phyloP scores from a whole-genome alignment of 2,888 invertebrate genomes.

The Cecidostiba fungosa region DNA sequence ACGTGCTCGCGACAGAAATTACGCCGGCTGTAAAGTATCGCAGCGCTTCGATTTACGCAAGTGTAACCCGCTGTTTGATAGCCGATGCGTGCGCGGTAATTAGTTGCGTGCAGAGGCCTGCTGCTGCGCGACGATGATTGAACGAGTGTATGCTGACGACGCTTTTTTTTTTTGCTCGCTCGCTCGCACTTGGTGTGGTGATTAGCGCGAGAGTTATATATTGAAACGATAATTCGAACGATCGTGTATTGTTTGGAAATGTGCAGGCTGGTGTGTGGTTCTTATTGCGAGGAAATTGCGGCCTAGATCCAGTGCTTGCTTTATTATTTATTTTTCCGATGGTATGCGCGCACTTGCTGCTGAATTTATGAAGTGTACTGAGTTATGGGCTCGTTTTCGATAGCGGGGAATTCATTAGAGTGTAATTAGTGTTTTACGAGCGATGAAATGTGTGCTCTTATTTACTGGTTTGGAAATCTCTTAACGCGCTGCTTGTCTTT shows the following conservation, averaged over 20 bases:
- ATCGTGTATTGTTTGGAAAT: not conserved
- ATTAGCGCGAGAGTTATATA: not conserved
- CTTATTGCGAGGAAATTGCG: not conserved
- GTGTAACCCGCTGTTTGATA: slow-evolving; percentile 29
- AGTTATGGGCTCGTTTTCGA: not conserved
- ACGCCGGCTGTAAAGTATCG: slow-evolving; percentile 15
- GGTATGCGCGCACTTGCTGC: not conserved
- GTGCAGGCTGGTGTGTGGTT: not conserved
- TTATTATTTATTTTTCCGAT: not conserved
- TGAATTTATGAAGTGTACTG: not conserved
- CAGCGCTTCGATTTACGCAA: not conserved
- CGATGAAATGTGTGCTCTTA: not conserved
- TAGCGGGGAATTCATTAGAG: not conserved
- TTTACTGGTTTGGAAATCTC: not conserved
- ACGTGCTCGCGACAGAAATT: slow-evolving; percentile 24
- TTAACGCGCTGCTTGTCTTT: too few species aligned
- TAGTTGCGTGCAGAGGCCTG: not conserved
- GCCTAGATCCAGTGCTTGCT: not conserved
- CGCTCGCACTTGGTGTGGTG: not conserved
- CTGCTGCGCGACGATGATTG: slow-evolving; percentile 24
- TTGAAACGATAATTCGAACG: slow-evolving; percentile 1
- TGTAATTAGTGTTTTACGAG: not conserved
- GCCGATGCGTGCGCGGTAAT: not conserved
- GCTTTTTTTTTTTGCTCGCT: not conserved
- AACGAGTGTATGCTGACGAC: not conserved